Evolutionary conservation across 1,140 invertebrate genomes (phyloP).

Genomic region (Nasonia longicornis): DNA sequence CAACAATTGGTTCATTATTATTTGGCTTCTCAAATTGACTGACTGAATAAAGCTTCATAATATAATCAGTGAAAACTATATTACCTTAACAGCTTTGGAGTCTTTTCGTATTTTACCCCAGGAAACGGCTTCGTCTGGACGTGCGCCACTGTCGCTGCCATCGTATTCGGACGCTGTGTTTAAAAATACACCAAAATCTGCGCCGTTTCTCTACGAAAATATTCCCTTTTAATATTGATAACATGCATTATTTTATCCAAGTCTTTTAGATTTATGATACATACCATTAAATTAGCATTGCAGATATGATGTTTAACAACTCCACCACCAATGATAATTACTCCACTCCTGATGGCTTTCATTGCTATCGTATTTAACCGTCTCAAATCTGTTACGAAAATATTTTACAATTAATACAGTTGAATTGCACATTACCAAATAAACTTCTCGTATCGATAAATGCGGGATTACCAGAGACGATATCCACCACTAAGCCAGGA

Average conservation of each 20-base stretch:
- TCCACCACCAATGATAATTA: conserved; percentile 97
- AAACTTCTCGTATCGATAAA: not conserved
- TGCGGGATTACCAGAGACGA: conserved; percentile 80
- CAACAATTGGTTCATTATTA: conserved; percentile 47
- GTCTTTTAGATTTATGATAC: conserved; percentile 10
- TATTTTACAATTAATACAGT: not conserved
- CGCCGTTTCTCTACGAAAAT: conserved; percentile 89
- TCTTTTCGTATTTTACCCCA: conserved; percentile 97
- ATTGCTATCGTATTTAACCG: conserved; percentile 96
- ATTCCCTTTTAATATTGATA: not conserved
- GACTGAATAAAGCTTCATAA: not conserved
- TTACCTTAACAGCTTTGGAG: conserved; percentile 85
- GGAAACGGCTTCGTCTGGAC: conserved; percentile 97
- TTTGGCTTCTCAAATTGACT: not conserved
- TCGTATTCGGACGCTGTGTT: conserved; percentile 99
- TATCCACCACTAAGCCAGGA: conserved; percentile 93
- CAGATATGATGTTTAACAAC: conserved; percentile 99
- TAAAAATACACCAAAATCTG: conserved; percentile 95
- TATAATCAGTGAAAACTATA: not conserved
- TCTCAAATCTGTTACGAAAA: conserved; percentile 78
- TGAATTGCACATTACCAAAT: not conserved
- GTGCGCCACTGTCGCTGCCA: conserved; percentile 97
- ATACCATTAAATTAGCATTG: conserved; percentile 96
- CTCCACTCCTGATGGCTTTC: conserved; percentile 92
- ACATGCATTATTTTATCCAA: not conserved